These are phyloP conservation scores for Pseudobourletiella spinata DNA, from an alignment of 1,140 invertebrate species.

Conservation along the genomic window DNA sequence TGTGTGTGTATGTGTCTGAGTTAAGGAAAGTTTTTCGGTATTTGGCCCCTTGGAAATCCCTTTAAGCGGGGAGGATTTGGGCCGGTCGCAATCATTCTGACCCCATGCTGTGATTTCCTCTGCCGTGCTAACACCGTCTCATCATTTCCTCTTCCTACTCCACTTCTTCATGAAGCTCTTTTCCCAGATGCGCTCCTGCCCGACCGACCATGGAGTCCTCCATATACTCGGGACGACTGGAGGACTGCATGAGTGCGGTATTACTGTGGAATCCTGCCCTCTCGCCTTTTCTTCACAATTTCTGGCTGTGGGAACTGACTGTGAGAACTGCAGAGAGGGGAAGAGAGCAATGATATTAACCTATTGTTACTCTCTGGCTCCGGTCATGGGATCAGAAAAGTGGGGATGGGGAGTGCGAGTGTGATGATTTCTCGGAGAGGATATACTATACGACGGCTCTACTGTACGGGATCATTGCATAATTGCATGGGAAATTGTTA, in stretches of 20 bases:
- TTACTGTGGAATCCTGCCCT: neutral
- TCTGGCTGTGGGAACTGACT: neutral
- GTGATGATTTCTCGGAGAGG: too few relatives aligned
- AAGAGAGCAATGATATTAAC: too few relatives aligned
- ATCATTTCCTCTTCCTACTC: slow-evolving; percentile 12
- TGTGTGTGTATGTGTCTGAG: neutral
- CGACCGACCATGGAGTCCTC: neutral
- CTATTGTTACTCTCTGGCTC: too few relatives aligned
- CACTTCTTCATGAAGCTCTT: slow-evolving; percentile 2
- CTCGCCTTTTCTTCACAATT: neutral
- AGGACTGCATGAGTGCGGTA: neutral
- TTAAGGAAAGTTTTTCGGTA: slow-evolving; percentile 6
- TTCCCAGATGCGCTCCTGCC: neutral
- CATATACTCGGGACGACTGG: neutral
- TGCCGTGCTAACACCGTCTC: neutral
- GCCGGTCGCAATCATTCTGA: slow-evolving; percentile 22
- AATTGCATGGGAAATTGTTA: neutral
- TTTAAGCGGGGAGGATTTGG: neutral
- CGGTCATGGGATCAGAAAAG: too few relatives aligned
- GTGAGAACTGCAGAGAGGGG: neutral
- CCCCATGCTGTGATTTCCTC: slow-evolving; percentile 10
- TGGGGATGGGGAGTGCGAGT: too few relatives aligned
- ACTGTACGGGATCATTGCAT: neutral
- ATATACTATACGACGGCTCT: neutral
- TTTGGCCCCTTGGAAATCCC: neutral